Base-by-base conservation (phyloP, 2,113 vertebrate genomes). In the Ranitomeya imitator region DNA sequence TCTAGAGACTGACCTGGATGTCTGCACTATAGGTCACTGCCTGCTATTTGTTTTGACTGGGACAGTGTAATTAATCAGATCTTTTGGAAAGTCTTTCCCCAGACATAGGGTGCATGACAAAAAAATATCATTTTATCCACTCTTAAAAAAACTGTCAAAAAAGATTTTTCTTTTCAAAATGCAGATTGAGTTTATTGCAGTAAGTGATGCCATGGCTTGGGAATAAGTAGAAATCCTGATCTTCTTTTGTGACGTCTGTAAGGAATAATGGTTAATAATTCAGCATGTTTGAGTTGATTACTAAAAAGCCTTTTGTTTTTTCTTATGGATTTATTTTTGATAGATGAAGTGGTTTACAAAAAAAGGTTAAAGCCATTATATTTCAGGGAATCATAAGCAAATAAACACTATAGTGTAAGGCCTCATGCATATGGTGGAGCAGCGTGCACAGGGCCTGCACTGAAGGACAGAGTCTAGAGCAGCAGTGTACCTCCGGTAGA, bases 1-100 rank as follows among this genome's bases (percentile, higher is more conserved):
- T 76, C 81, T 73, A 67, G 73, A 55, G 59, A 18, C 59, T 88
- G 87, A 84, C 87, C 80, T 79, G 81, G 83, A 12, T 86, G 87
- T 88, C 69, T 84, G 71, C 73, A 37, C 52, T 74, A 7, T 59
- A 67, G 86, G 65, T 80, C 59, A 78, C 16, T 67, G 59, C 57
- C 69, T 67, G 31, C 51, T 84, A 83, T 84, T 88, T 88, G 73
- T 88, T 84, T 78, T 88, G 87, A 88, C 87, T 84, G 81, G 71
- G 9, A 78, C n/a, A n/a, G 13, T 54, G 71, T 77, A 37, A 84
- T 88, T 88, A 67, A 88, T 84, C 73, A 83, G 63, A 54, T 74
- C 26, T 23, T 61, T 65, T n/a, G 57, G 59, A 88, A 84, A 78
- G 60, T 63, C 78, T 19, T 73, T 63, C 14, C 31, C 54, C 1